Conservation (phyloP, 2,797 vertebrate genomes). For the Chloroceryle inda region DNA sequence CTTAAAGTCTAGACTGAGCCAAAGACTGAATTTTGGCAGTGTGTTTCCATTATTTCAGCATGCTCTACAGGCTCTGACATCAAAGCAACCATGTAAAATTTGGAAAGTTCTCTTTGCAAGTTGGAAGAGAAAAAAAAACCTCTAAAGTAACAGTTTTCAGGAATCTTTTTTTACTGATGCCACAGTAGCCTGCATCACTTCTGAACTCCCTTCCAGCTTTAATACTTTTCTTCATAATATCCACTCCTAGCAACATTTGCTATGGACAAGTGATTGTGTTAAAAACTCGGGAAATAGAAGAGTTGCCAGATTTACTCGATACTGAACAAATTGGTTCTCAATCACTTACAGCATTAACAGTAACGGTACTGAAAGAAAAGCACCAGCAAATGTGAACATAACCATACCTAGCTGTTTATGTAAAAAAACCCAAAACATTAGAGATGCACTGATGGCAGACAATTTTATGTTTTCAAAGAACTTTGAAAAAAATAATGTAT, state of each 20-base stretch:
- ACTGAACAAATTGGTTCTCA: background rate
- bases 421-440: background rate
- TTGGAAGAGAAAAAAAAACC: background rate
- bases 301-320: background rate
- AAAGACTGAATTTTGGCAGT: background rate
- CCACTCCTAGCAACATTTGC: background rate
- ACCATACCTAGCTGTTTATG: fast-evolving
- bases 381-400: background rate
- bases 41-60: background rate
- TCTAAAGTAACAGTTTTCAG: background rate
- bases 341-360: background rate
- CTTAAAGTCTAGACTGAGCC: background rate
- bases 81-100: background rate
- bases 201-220: background rate
- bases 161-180: background rate
- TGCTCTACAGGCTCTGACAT: background rate
- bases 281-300: background rate
- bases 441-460: background rate
- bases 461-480: background rate
- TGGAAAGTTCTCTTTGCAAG: background rate
- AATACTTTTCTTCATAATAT: background rate
- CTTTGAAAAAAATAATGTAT: fast-evolving
- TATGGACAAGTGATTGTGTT: background rate
- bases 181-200: fast-evolving
- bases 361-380: background rate